Evolutionary conservation across 2,113 vertebrate genomes (phyloP).

Genomic region (Lagenorhynchus albirostris): DNA sequence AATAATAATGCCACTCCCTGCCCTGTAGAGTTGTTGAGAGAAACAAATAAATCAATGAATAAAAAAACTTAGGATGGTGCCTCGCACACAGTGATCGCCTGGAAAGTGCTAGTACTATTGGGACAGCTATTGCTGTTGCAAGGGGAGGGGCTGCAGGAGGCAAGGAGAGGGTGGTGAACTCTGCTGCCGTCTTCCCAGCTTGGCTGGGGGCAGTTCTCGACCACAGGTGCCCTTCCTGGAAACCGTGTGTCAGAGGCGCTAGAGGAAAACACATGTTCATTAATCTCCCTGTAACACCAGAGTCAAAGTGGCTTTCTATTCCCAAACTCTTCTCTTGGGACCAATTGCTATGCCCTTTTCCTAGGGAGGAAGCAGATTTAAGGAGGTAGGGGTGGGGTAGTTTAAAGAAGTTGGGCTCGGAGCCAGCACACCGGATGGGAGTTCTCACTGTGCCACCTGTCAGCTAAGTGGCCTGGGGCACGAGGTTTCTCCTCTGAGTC

Average conservation of each 20-base stretch:
- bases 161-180: accelerated
- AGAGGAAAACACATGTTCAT: neutral
- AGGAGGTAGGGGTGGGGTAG: too few species aligned
- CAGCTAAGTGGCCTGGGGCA: neutral
- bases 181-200: neutral
- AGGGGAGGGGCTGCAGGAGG: neutral
- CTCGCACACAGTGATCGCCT: neutral
- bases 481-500: neutral
- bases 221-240: neutral
- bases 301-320: neutral
- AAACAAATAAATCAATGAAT: neutral
- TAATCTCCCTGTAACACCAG: neutral
- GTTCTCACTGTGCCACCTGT: neutral
- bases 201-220: neutral
- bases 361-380: neutral
- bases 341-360: neutral
- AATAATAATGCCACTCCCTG: neutral
- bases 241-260: neutral
- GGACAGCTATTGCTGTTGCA: neutral
- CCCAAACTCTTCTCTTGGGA: neutral
- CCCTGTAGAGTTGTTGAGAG: neutral
- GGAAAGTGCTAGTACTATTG: neutral
- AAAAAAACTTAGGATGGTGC: neutral
- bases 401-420: neutral
- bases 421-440: neutral